Base-by-base conservation (phyloP, 2,888 invertebrate species). In the Dexiosoma caninum region DNA sequence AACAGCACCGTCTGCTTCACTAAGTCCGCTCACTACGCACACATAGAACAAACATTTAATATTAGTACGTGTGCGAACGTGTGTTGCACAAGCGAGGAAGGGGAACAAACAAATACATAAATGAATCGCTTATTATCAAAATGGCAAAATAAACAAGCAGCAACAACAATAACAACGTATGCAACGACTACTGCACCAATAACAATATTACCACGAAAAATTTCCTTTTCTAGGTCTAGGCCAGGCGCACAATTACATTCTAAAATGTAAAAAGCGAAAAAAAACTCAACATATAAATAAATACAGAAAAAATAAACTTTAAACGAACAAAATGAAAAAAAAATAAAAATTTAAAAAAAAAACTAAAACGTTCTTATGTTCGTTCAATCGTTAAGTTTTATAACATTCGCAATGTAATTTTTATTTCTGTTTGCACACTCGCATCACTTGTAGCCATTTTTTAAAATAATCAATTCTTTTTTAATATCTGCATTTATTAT, bases 211-310 rank as follows among this genome's bases (percentile, higher is more conserved):
- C 86, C 87, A 88, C 87, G 86, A 82, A 88, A 87, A 87, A 87
- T 89, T 88, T 89, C 88, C 88, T 88, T 89, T 89, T 89, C 89
- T 89, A 89, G 89, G 89, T 89, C 89, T 89, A 89, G 89, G 89
- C 89, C 89, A 89, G 85, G 86, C 86, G 84, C 86, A 87, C 88
- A 88, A 87, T 88, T 87, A 87, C 87, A 87, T 87, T 87, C 87
- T 87, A 87, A 87, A 78, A 81, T 74, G 75, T 46, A 60, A 64
- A 62, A 46, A 55, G 21, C 12, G n/a, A 12, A 46, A 64, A 59
- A 62, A 78, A 49, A 74, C 32, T 67, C 49, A 23, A 70, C 53
- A 62, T 59, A 62, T 60, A 79, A 55, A 75, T 57, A 53, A 46
- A 75, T 49, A 55, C 30, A 77, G 35, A 71, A 71, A n/a, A 77